Evolutionary conservation across 92 coral and sea anemone species (phyloP).

Genomic region (Palythoa grandis): DNA sequence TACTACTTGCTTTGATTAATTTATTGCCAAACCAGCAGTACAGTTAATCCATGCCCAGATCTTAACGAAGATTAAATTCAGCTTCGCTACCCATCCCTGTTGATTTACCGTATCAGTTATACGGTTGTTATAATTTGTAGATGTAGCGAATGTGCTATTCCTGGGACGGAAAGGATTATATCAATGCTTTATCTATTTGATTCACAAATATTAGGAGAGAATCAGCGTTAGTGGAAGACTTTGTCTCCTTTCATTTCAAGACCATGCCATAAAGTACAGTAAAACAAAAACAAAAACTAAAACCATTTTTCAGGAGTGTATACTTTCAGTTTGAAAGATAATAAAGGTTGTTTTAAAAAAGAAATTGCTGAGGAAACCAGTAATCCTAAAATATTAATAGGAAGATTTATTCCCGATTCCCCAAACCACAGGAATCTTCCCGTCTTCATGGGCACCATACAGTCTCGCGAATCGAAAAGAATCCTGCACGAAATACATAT

Average conservation of each 20-base stretch:
- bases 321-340: neutral
- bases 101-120: neutral
- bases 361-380: neutral
- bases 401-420: neutral
- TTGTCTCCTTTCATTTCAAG: neutral
- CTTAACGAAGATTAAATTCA: neutral
- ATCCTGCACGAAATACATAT: neutral
- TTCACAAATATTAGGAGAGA: neutral
- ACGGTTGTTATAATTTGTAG: neutral
- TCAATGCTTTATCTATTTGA: no score
- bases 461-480: neutral
- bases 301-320: neutral
- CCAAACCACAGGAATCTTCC: neutral
- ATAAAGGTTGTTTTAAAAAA: neutral
- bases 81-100: neutral
- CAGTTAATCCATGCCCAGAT: neutral
- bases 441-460: neutral
- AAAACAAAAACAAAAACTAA: neutral
- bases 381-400: neutral
- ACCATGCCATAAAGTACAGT: neutral
- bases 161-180: neutral
- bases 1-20: neutral
- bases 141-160: neutral
- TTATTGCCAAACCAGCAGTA: neutral
- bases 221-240: neutral